Base-by-base conservation (phyloP, 2,888 invertebrate genomes). In the Chymomyza caudatula region DNA sequence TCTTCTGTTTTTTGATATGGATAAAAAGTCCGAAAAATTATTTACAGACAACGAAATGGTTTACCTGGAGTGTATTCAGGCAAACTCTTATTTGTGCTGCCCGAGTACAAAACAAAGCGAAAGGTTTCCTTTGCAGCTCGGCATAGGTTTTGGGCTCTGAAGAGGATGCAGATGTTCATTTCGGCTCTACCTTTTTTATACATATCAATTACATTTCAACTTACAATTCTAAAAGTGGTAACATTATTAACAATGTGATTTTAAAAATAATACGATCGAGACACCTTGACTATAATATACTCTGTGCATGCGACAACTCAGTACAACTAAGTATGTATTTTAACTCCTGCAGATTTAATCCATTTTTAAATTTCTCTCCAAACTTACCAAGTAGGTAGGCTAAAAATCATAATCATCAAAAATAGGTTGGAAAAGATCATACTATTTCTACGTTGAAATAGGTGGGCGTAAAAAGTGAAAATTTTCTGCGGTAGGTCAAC, bases 141-240 rank as follows among this genome's bases (percentile, higher is more conserved):
- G 20, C 53, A 53, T 53, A 60, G 60, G 42, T 61, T 54, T 42
- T 58, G 69, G 69, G 61, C 15, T 55, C 65, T 43, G 67, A 70
- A 69, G 71, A 76, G 74, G 76, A 77, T 73, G 73, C 77, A 77
- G 77, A 77, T 77, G 77, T 76, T 77, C 77, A 69, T 73, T 77
- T 22, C 23, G n/a, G 20, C 29, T 65, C 57, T 53, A 8, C 22
- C 5, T 47, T 25, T 20, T 43, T 42, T 43, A 22, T 6, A n/a
- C 29, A 59, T 59, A 47, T 29, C 49, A 5, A 49, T 37, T 59
- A 22, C 44, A 44, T 37, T 23, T 57, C 44, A 22, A 42, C 20
- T 57, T 6, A 2, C 54, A 29, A 15, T 22, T 54, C 25, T 52
- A 2, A 11, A n/a, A 4, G 13, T 19, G 22, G 52, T 8, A 11